These are phyloP conservation scores for Orthosia gothica DNA, from an alignment of 2,888 invertebrate genomes.

Conservation along the genomic window DNA sequence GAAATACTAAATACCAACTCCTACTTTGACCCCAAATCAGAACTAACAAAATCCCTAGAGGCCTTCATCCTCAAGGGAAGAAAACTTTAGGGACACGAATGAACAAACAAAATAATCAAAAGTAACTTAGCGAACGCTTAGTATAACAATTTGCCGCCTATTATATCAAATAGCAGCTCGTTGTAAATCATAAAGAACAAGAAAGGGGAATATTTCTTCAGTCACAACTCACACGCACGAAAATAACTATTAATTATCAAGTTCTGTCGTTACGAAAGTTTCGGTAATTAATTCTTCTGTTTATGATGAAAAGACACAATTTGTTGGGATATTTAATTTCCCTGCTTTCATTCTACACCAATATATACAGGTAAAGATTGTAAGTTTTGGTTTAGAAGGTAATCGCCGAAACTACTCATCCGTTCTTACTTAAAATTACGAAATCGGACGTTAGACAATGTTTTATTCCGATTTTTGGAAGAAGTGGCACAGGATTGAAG, in stretches of 20 bases:
- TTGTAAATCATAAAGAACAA: conserved; percentile 54
- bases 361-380: no score
- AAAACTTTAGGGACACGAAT: conserved; percentile 33
- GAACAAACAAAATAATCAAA: conserved; percentile 61
- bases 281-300: conserved; percentile 29
- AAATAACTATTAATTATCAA: conserved; percentile 59
- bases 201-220: conserved; percentile 32
- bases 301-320: conserved; percentile 23
- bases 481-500: no score
- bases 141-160: conserved; percentile 37
- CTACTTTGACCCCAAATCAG: conserved; percentile 14
- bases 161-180: conserved; percentile 41
- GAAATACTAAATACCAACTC: conserved; percentile 2
- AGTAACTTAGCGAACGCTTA: conserved; percentile 48
- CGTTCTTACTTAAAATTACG: no score
- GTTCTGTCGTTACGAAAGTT: conserved; percentile 42
- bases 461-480: no score
- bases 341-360: background rate
- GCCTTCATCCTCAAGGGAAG: conserved; percentile 8
- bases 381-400: no score
- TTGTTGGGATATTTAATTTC: background rate
- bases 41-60: background rate
- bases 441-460: no score
- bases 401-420: no score
- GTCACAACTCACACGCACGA: conserved; percentile 22